phyloP scores from a whole-genome alignment of 2,113 vertebrate species.

The Perca schrenkii region DNA sequence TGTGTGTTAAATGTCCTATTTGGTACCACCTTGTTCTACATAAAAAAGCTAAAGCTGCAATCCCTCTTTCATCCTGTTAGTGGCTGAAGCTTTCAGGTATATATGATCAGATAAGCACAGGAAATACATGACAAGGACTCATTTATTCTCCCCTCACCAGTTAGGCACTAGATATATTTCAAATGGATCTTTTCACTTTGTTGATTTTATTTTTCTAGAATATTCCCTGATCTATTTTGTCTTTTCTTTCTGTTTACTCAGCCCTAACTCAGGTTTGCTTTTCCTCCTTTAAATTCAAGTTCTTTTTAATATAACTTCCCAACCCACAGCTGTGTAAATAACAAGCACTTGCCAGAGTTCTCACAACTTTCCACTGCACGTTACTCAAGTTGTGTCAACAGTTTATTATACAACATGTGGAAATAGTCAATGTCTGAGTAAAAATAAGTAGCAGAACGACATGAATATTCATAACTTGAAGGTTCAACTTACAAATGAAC shows the following conservation, averaged over 20 bases:
- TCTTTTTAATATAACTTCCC: background rate
- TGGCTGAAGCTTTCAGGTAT: too few species aligned
- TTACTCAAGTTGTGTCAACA: background rate
- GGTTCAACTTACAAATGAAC: too few species aligned
- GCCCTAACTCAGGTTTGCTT: background rate
- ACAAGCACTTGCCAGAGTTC: constrained; percentile 11
- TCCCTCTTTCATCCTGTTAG: too few species aligned
- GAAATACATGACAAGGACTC: background rate
- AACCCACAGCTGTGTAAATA: constrained; percentile 69
- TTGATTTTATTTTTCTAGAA: background rate
- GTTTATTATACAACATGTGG: too few species aligned
- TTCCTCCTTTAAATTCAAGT: constrained; percentile 4
- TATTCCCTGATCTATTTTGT: background rate
- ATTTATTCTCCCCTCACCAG: background rate
- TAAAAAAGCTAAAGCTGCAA: too few species aligned
- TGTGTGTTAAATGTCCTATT: too few species aligned
- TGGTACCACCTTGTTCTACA: too few species aligned
- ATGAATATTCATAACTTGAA: too few species aligned
- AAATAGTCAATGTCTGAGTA: too few species aligned
- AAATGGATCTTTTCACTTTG: background rate
- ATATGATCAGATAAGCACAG: too few species aligned
- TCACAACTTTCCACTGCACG: constrained; percentile 41
- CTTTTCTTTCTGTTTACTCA: background rate
- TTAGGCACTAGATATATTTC: background rate
- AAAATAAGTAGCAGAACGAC: too few species aligned